A percentile compares a stretch with the other conserved stretches of the same genome.
Conservation (phyloP, 2,113 vertebrate species). For the Emydura subglobosa region DNA sequence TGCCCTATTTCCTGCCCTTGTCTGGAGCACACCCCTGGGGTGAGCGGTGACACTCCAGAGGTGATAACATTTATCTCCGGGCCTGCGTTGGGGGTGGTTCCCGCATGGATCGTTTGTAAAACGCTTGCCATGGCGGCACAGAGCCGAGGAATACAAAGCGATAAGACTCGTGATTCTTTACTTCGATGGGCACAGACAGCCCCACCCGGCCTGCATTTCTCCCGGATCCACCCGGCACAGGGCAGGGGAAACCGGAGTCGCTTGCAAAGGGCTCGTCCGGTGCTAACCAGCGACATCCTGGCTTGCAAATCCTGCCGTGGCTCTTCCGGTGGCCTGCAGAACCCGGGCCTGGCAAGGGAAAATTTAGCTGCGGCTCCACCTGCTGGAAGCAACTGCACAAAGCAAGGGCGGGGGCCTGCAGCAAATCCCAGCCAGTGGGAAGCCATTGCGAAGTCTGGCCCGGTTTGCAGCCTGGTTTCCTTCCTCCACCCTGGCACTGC, state of each 20-base stretch:
- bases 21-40: too few species aligned
- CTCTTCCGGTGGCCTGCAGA: neutral
- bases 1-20: too few species aligned
- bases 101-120: too few species aligned
- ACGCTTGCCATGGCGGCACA: too few species aligned
- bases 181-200: neutral
- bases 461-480: neutral
- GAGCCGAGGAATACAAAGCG: neutral
- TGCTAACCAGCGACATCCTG: neutral
- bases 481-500: neutral
- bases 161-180: neutral
- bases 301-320: neutral
- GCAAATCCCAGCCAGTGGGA: neutral
- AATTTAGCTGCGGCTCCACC: neutral
- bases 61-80: too few species aligned
- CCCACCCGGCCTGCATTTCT: neutral
- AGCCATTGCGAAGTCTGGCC: too few species aligned
- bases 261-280: too few species aligned
- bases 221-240: neutral
- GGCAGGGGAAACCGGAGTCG: neutral
- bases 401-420: neutral
- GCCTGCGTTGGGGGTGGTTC: too few species aligned
- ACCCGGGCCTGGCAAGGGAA: neutral
- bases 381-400: neutral
- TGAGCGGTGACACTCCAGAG: too few species aligned